phyloP scores from a whole-genome alignment of 2,113 vertebrate species.

The Gila orcuttii region DNA sequence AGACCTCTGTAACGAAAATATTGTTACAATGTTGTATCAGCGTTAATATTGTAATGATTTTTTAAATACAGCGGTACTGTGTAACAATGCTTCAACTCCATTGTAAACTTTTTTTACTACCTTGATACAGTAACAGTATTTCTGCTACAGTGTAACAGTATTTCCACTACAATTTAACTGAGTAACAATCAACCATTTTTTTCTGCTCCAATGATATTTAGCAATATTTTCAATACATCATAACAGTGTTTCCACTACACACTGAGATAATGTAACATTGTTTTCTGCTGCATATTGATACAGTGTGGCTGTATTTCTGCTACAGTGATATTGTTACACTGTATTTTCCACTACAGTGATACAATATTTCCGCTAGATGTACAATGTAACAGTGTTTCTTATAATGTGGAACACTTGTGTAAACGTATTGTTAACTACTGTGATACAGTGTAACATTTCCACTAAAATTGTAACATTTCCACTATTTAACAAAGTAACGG shows the following conservation, averaged over 20 bases:
- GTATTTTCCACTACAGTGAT: neutral
- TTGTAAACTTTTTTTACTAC: neutral
- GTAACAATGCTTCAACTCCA: neutral
- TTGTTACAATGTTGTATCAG: too few species aligned
- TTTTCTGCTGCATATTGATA: neutral
- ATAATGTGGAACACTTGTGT: neutral
- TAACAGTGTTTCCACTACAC: neutral
- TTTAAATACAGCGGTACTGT: neutral
- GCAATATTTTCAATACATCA: neutral
- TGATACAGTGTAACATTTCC: neutral
- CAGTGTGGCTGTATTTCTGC: neutral
- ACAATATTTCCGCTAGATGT: neutral
- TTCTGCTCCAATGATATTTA: neutral
- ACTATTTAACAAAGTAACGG: neutral
- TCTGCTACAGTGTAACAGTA: neutral
- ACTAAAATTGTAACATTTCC: neutral
- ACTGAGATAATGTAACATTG: neutral
- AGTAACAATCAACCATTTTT: neutral
- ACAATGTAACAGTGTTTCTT: neutral
- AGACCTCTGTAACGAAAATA: too few species aligned
- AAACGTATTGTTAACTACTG: neutral
- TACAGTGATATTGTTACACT: neutral
- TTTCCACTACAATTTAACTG: neutral
- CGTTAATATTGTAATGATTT: neutral
- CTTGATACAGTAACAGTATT: neutral